Evolutionary conservation across 2,797 vertebrate genomes (phyloP), one percentile per base, ranked within the genome.

Genomic region (Craterocephalus amniculus): DNA sequence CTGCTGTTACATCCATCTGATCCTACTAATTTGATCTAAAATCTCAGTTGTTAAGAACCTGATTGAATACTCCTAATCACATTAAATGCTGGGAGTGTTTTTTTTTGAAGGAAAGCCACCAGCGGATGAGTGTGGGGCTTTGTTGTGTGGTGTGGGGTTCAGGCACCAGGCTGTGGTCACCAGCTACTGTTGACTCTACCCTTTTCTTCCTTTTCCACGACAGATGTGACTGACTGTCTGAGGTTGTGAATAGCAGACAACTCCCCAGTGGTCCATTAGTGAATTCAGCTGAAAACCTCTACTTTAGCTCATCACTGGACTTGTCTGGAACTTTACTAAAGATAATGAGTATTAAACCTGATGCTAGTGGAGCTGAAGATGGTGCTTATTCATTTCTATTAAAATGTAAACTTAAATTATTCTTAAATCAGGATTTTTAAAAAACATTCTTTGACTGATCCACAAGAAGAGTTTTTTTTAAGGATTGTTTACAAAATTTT

Each of bases 101-200:
- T 76, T 80, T 87, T 90, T 88, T 87, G 76, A 88, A 83, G 77
- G 74, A 76, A 70, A 60, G 85, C 89, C 92, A 90, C 91, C 84
- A 87, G 90, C 83, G 90, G 90, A 93, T 92, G 92, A 93, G 84
- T 87, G 74, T 75, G 62, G 65, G 77, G 74, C 88, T 93, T 93
- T 92, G 74, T 89, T 92, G 90, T 91, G 89, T 89, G 67, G 74
- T 79, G 83, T 74, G 86, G 80, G 87, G 77, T 81, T 83, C 62
- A 68, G 87, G 82, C 84, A 86, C 85, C 80, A 85, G 86, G 72
- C 84, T 88, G 88, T 91, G 88, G 88, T 87, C 85, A 78, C 89
- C 80, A 75, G 86, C 85, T 87, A 79, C 88, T 90, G 86, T 89
- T 86, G 84, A 85, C 89, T 91, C 87, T 83, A 84, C 88, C 88